Percentiles rank a stretch among this genome's conserved stretches.
Conservation (phyloP, 1,140 invertebrate genomes). For the Scaptomyza hsui region DNA sequence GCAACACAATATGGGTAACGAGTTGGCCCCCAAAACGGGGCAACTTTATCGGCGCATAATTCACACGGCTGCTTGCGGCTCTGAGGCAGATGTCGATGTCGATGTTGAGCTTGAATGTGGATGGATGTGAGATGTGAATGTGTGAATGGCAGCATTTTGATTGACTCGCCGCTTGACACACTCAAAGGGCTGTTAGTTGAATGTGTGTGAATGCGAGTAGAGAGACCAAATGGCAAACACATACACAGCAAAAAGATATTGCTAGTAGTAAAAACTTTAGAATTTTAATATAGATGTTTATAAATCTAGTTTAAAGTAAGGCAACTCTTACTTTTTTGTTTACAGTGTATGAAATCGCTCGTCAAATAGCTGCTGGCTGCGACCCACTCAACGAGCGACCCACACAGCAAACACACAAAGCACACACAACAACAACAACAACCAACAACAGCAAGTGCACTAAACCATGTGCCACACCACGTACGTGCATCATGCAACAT, state of each 20-base stretch:
- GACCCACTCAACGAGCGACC: constrained; percentile 42
- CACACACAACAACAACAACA: constrained; percentile 2
- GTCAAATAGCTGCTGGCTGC: constrained; percentile 22
- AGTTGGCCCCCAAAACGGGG: constrained; percentile 69
- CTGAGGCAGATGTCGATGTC: constrained; percentile 34
- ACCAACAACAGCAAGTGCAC: background rate
- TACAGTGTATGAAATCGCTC: constrained; percentile 2
- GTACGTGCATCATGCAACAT: constrained; percentile 38
- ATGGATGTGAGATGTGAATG: constrained; percentile 7
- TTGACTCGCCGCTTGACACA: constrained; percentile 50
- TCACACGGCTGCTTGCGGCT: constrained; percentile 54
- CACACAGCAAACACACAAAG: constrained; percentile 51
- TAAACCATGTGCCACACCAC: constrained; percentile 30
- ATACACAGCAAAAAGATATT: background rate
- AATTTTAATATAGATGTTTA: too few species aligned
- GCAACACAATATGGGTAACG: constrained; percentile 77
- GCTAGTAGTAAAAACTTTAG: too few species aligned
- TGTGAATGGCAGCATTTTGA: constrained; percentile 56
- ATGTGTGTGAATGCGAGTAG: constrained; percentile 57
- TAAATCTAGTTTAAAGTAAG: too few species aligned
- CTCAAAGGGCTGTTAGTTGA: constrained; percentile 2
- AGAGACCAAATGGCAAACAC: constrained; percentile 50
- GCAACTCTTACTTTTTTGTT: too few species aligned
- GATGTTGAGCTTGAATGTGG: constrained; percentile 9
- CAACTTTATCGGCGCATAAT: constrained; percentile 78